These are phyloP conservation scores for Callipepla squamata DNA, from an alignment of 2,113 vertebrate genomes.

Conservation along the genomic window DNA sequence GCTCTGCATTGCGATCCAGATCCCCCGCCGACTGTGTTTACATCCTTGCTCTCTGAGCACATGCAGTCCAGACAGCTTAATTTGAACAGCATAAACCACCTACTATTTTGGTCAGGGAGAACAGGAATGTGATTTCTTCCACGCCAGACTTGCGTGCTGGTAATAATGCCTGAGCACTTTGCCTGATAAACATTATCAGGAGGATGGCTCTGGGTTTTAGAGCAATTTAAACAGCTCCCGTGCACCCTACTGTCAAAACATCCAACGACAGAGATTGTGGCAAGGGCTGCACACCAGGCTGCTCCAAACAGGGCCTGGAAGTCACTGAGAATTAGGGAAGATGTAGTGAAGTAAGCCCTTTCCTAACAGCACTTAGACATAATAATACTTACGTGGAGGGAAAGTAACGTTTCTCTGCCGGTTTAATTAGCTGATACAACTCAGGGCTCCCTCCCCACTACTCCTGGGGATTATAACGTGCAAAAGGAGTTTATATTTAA, in stretches of 20 bases:
- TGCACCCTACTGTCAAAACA: constrained; percentile 15
- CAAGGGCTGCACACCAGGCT: not conserved
- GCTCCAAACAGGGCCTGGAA: not conserved
- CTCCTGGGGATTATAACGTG: not conserved
- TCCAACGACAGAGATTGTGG: not conserved
- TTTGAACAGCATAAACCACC: constrained; percentile 66
- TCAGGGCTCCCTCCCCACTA: not conserved
- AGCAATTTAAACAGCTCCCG: not conserved
- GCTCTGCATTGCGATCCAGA: not conserved
- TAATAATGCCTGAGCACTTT: not conserved
- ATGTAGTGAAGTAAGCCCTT: not conserved
- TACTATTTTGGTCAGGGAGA: constrained; percentile 51
- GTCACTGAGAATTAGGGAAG: not conserved
- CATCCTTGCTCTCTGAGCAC: not conserved
- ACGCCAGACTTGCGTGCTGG: not conserved
- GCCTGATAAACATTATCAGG: not conserved
- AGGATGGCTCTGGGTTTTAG: not conserved
- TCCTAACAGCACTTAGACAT: not conserved
- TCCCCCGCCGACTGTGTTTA: not conserved
- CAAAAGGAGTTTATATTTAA: not conserved
- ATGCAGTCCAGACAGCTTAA: constrained; percentile 57
- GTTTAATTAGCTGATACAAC: not conserved
- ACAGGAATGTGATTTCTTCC: not conserved
- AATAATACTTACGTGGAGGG: not conserved
- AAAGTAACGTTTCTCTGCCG: not conserved